A percentile compares a stretch with the other conserved stretches of the same genome.
phyloP scores from a whole-genome alignment of 2,797 vertebrate genomes.

The Craterocephalus amniculus region DNA sequence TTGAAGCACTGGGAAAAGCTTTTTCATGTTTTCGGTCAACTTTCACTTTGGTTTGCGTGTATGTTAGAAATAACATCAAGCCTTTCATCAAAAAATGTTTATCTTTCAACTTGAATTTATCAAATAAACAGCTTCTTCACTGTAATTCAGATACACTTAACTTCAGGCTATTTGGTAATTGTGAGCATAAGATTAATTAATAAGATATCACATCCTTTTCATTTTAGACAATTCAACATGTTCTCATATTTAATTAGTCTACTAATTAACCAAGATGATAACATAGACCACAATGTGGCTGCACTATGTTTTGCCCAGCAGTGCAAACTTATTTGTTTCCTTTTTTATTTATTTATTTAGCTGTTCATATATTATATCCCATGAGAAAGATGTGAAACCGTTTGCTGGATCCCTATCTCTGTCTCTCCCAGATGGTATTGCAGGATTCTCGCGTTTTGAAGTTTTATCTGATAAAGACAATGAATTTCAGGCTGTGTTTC shows the following conservation, averaged over 20 bases:
- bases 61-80: slow-evolving; percentile 48
- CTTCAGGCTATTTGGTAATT: slow-evolving; percentile 72
- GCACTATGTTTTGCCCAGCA: slow-evolving; percentile 64
- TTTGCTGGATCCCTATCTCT: slow-evolving; percentile 64
- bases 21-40: neutral
- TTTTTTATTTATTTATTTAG: slow-evolving; percentile 67
- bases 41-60: slow-evolving; percentile 12
- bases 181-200: slow-evolving; percentile 79
- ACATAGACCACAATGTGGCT: slow-evolving; percentile 51
- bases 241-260: slow-evolving; percentile 73
- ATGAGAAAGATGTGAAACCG: slow-evolving; percentile 61
- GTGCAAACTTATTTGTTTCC: slow-evolving; percentile 69
- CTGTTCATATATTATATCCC: slow-evolving; percentile 66
- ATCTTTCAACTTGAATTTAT: slow-evolving; percentile 62
- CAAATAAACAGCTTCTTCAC: slow-evolving; percentile 44
- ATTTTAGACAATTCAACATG: slow-evolving; percentile 77
- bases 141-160: slow-evolving; percentile 63
- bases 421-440: slow-evolving; percentile 53
- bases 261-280: slow-evolving; percentile 75
- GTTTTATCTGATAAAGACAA: slow-evolving; percentile 76
- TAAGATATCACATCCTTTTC: slow-evolving; percentile 76
- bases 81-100: slow-evolving; percentile 45
- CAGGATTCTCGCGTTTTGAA: slow-evolving; percentile 63
- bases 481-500: slow-evolving; percentile 56
- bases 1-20: slow-evolving; percentile 1